A percentile compares a stretch with the other conserved stretches of the same genome.
phyloP scores from a whole-genome alignment of 2,113 vertebrate genomes.

The Labeo rohita region DNA sequence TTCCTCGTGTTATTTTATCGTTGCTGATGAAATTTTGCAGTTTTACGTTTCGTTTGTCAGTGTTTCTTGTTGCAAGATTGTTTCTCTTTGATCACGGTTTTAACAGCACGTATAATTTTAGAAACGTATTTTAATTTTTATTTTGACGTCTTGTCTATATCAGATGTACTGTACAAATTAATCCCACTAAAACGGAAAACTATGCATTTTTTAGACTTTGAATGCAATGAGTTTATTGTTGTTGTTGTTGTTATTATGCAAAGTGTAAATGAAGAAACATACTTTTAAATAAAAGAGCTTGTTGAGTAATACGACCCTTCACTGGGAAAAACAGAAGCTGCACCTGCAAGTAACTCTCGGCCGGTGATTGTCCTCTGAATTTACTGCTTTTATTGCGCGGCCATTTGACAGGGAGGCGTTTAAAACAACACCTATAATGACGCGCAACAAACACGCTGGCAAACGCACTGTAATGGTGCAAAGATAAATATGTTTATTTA shows the following conservation, averaged over 20 bases:
- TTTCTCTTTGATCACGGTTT: not conserved
- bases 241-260: not conserved
- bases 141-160: not conserved
- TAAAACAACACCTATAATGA: slow-evolving; percentile 18
- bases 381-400: slow-evolving; percentile 6
- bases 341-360: slow-evolving; percentile 29
- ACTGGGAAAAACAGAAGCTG: slow-evolving; percentile 30
- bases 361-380: slow-evolving; percentile 18
- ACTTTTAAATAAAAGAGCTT: not conserved
- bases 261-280: not conserved
- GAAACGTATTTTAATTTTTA: not conserved
- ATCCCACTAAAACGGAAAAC: no score
- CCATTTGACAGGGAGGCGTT: slow-evolving; percentile 50
- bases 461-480: not conserved
- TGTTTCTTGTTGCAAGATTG: not conserved
- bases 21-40: not conserved
- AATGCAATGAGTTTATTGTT: not conserved
- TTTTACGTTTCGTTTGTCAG: not conserved
- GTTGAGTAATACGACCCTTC: not conserved
- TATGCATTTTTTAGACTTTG: not conserved
- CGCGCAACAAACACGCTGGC: not conserved
- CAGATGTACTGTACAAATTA: not conserved
- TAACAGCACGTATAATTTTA: not conserved
- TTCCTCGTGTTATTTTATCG: not conserved
- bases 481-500: slow-evolving; percentile 24